Evolutionary conservation across 1,140 invertebrate species (phyloP).

Genomic region (Notospermus geniculatus): DNA sequence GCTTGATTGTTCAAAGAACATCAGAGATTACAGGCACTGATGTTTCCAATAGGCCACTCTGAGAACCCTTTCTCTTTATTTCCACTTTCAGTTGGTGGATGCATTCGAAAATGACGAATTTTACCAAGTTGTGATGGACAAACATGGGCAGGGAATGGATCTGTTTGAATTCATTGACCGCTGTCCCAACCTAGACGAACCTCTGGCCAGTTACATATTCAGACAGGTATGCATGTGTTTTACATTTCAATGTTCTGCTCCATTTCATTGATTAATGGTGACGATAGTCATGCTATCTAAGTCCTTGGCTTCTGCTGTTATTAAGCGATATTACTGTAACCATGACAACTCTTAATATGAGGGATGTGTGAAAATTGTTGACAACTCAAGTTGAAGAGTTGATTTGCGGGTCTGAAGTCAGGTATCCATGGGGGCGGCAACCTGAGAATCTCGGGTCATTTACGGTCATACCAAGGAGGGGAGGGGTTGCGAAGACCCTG

Average conservation of each 20-base stretch:
- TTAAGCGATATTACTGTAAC: background rate
- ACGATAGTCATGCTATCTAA: background rate
- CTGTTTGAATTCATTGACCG: constrained; percentile 78
- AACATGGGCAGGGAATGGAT: constrained; percentile 77
- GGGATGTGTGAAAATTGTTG: no score
- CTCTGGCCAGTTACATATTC: constrained; percentile 72
- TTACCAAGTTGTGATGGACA: constrained; percentile 78
- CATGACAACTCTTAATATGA: no score
- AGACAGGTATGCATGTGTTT: constrained; percentile 63
- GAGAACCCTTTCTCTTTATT: background rate
- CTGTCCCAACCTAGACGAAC: constrained; percentile 67
- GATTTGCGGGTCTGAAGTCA: no score
- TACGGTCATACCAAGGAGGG: no score
- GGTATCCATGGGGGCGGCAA: no score
- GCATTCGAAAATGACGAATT: constrained; percentile 72
- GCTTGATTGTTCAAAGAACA: no score
- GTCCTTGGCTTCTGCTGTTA: background rate
- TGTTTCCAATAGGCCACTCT: no score
- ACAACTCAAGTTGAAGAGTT: no score
- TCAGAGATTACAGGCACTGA: no score
- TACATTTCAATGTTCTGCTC: background rate
- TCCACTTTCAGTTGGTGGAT: constrained; percentile 64
- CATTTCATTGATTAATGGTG: background rate
- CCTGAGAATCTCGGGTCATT: no score
- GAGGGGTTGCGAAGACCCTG: background rate